phyloP scores from a whole-genome alignment of 2,113 vertebrate species.

The Haemorhous mexicanus region DNA sequence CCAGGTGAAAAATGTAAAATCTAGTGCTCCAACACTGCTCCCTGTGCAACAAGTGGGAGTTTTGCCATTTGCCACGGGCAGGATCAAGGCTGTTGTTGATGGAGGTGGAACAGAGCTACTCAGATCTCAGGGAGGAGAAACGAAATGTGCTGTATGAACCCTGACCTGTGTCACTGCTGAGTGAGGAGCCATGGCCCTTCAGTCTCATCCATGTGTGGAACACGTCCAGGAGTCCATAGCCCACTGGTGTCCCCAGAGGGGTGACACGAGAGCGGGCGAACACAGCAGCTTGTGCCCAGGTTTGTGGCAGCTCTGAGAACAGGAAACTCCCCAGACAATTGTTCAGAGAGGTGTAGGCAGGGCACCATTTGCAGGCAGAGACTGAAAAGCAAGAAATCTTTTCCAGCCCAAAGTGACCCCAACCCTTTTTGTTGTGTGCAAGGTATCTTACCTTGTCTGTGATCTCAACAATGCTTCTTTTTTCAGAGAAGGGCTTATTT shows the following conservation, averaged over 20 bases:
- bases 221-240: background rate
- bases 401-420: constrained; percentile 17
- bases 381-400: background rate
- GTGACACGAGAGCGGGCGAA: background rate
- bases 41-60: background rate
- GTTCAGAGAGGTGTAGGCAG: constrained; percentile 23
- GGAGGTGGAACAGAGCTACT: background rate
- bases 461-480: background rate
- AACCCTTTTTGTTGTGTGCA: background rate
- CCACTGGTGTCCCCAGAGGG: background rate
- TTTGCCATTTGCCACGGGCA: background rate
- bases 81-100: background rate
- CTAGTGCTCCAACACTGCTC: background rate
- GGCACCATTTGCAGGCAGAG: constrained; percentile 18
- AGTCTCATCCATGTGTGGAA: background rate
- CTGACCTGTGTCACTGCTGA: background rate
- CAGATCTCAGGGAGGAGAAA: background rate
- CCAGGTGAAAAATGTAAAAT: background rate
- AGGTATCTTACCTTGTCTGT: background rate
- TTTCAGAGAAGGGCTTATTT: background rate
- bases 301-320: constrained; percentile 25
- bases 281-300: background rate
- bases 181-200: fast-evolving
- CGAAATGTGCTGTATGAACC: background rate
- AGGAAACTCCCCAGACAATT: constrained; percentile 53